Evolutionary conservation across 2,888 invertebrate genomes (phyloP), one percentile per base, ranked within the genome.

Genomic region (Theretra japonica): DNA sequence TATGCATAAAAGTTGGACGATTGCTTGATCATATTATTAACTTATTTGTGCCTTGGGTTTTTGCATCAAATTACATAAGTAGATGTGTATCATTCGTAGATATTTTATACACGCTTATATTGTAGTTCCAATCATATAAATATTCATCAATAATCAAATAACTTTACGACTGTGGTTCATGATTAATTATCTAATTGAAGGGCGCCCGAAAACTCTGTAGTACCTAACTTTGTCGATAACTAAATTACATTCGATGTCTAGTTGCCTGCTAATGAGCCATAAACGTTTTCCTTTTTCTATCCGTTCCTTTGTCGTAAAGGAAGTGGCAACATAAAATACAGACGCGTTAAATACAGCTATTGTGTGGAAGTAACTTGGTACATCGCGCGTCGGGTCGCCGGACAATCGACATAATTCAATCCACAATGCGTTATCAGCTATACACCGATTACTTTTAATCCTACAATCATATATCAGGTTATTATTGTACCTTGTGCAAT

Each of bases 371-470:
- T 7, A 53, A 53, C 17, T 30, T 28, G 19, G 33, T n/a, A 21
- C 62, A 33, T 62, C 62, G 62, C 21, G 21, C 21, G 33, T 7
- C 33, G 62, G 15, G 19, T 62, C 62, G n/a, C 21, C 62, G 25
- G 62, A 62, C 85, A 84, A 83, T 82, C 80, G 72, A 73, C 60
- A 78, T 83, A 78, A 85, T 83, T 83, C 72, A 79, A 83, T 81
- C 74, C 78, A 70, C 74, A 69, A 71, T 62, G 65, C 72, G 74
- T 59, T 75, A 73, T 72, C 58, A 76, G 71, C 74, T 73, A 68
- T 76, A 78, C 75, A 70, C 73, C 56, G 70, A 73, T 75, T 74
- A 68, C 57, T 8, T 73, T 60, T 21, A 58, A 73, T 75, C 62
- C 25, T 72, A 70, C 71, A 76, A 79, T 74, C 60, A 72, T 41